Conservation (phyloP, 2,113 vertebrate species). For the Anseranas semipalmata region DNA sequence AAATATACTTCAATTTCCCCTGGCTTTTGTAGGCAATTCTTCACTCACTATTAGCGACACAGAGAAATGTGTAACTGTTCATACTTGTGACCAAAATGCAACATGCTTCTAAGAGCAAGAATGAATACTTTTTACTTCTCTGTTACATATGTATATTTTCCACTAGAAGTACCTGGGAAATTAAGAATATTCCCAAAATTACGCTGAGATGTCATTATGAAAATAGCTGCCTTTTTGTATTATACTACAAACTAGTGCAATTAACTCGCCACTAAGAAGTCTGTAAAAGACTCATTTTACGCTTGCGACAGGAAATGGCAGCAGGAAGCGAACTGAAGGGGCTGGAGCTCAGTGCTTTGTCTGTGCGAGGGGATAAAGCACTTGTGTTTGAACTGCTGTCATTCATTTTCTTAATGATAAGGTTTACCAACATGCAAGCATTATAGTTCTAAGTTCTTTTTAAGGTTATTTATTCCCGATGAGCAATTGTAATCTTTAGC, state of each 20-base stretch:
- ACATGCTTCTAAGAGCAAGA: neutral
- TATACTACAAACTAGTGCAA: neutral
- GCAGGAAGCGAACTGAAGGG: conserved; percentile 48
- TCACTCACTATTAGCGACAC: fast-evolving
- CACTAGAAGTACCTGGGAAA: neutral
- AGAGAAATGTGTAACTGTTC: neutral
- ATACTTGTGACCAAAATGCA: neutral
- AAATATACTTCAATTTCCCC: neutral
- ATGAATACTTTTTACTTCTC: neutral
- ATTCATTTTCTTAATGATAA: neutral
- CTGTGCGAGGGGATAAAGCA: neutral
- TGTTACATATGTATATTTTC: neutral
- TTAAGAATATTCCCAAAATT: neutral
- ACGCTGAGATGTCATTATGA: neutral
- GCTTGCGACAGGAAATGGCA: conserved; percentile 60
- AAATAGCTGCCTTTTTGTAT: neutral
- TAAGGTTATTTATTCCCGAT: neutral
- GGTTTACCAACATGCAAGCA: neutral
- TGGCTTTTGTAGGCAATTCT: neutral
- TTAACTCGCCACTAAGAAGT: neutral
- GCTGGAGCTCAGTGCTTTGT: neutral
- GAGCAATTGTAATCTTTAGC: neutral
- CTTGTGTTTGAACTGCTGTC: neutral
- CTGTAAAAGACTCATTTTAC: neutral
- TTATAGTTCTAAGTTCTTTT: neutral